These are phyloP conservation scores for Carcina quercana DNA, from an alignment of 2,888 invertebrate genomes.

Conservation along the genomic window DNA sequence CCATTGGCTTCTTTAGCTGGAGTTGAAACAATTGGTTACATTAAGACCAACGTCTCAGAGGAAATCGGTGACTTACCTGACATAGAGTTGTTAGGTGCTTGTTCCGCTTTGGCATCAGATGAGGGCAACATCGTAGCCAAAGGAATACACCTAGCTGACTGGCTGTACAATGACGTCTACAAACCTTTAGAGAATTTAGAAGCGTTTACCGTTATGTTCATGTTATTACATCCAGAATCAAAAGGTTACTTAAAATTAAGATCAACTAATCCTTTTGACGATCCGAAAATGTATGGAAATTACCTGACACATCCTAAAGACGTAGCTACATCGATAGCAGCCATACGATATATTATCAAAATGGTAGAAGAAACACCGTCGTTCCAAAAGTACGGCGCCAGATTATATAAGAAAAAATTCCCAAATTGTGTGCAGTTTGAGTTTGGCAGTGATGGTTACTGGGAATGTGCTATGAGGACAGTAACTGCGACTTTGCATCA, in stretches of 20 bases:
- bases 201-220: conserved; percentile 65
- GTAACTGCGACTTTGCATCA: conserved; percentile 79
- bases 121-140: conserved; percentile 58
- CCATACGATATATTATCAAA: conserved; percentile 69
- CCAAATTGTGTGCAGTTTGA: conserved; percentile 68
- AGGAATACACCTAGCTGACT: conserved; percentile 49
- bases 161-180: conserved; percentile 54
- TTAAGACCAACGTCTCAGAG: conserved; percentile 72
- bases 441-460: conserved; percentile 76
- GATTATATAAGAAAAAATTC: conserved; percentile 65
- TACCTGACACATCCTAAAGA: conserved; percentile 80
- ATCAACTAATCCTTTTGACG: conserved; percentile 76
- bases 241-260: conserved; percentile 77
- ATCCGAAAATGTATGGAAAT: conserved; percentile 81
- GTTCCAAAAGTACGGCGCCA: conserved; percentile 76
- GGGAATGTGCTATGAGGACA: conserved; percentile 78
- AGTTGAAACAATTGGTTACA: conserved; percentile 74
- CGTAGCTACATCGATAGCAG: conserved; percentile 73
- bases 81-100: conserved; percentile 76
- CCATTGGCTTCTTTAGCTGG: conserved; percentile 70
- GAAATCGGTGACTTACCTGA: conserved; percentile 75
- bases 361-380: conserved; percentile 71
- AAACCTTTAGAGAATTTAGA: conserved; percentile 54
- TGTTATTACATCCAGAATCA: conserved; percentile 77
- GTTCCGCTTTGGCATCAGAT: conserved; percentile 73